Conservation (phyloP, 1,140 invertebrate species). For the Tigriopus japonicus region DNA sequence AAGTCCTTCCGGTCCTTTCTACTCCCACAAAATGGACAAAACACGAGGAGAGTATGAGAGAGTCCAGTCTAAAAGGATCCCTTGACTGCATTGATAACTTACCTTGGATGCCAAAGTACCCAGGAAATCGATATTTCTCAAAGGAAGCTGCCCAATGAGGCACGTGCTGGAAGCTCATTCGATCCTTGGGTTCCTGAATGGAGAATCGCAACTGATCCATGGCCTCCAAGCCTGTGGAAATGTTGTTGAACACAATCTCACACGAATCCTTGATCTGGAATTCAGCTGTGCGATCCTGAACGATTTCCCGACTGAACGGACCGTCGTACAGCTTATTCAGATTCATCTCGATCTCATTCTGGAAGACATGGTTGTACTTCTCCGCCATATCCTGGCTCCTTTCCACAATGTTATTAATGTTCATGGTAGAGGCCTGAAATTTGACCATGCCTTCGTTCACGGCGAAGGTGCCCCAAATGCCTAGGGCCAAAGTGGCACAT, state of each 20-base stretch:
- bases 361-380: not conserved
- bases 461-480: slow-evolving; percentile 82
- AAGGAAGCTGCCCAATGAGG: not conserved
- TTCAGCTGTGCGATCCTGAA: not conserved
- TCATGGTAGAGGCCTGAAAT: not conserved
- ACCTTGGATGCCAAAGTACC: no score
- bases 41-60: not conserved
- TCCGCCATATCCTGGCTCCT: slow-evolving; percentile 1
- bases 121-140: not conserved
- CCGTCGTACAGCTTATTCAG: slow-evolving; percentile 3
- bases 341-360: not conserved
- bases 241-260: slow-evolving; percentile 4
- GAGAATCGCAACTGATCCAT: slow-evolving; percentile 2
- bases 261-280: not conserved
- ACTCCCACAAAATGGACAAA: not conserved
- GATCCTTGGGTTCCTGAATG: not conserved
- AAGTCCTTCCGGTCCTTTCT: not conserved
- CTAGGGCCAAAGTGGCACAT: slow-evolving; percentile 41
- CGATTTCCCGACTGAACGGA: not conserved
- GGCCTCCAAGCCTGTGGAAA: not conserved
- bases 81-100: not conserved
- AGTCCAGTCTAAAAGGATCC: not conserved
- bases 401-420: not conserved
- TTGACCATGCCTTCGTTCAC: slow-evolving; percentile 58
- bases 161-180: not conserved